Evolutionary conservation across 2,797 vertebrate genomes (phyloP).

Genomic region (Alcedo quadribrachys): DNA sequence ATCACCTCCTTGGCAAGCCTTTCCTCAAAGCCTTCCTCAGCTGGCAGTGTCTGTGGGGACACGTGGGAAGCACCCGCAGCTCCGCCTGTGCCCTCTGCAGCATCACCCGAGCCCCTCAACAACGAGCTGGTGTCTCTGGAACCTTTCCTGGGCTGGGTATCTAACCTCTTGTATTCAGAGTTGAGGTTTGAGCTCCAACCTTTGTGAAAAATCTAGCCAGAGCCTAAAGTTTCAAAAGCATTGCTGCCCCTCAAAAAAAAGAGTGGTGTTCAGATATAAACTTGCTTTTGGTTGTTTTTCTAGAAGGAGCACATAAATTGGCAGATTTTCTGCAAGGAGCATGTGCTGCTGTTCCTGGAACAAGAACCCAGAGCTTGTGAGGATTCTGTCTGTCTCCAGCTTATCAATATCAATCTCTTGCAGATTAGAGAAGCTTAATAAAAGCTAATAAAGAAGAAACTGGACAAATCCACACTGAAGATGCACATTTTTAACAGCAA

Average conservation of each 20-base stretch:
- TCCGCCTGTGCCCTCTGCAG: neutral
- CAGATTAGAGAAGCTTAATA: conserved; percentile 18
- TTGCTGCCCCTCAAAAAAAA: neutral
- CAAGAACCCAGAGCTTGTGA: neutral
- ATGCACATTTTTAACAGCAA: neutral
- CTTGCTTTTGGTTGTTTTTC: neutral
- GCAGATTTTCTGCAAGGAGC: neutral
- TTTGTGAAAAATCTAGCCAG: neutral
- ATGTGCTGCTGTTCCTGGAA: conserved; percentile 8
- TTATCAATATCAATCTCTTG: conserved; percentile 36
- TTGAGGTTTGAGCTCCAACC: neutral
- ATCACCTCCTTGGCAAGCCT: neutral
- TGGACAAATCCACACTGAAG: conserved; percentile 37
- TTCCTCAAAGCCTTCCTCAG: neutral
- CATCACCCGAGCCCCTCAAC: neutral
- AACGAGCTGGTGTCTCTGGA: neutral
- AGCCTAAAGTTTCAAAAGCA: neutral
- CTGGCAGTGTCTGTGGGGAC: neutral
- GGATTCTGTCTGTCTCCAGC: conserved; percentile 14
- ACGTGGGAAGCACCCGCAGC: fast-evolving
- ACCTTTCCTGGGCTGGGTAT: neutral
- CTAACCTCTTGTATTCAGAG: neutral
- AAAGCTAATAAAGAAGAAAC: conserved; percentile 35
- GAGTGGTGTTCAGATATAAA: neutral
- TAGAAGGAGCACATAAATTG: neutral